phyloP scores from a whole-genome alignment of 2,797 vertebrate species.

The Platalea minor region DNA sequence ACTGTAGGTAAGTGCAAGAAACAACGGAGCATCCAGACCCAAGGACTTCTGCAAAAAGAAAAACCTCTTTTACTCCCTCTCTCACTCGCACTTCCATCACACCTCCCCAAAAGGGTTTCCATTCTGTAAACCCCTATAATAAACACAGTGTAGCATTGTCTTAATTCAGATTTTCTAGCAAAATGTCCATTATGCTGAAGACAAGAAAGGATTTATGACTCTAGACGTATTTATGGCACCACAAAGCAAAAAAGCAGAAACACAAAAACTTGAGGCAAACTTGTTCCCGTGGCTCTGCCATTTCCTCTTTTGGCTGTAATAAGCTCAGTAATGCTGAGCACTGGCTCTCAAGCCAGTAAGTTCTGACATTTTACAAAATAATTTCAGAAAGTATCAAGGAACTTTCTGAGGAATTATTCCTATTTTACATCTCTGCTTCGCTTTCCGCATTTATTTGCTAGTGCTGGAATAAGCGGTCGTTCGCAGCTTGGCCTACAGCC shows the following conservation, averaged over 20 bases:
- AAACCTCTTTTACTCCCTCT: neutral
- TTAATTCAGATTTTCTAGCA: neutral
- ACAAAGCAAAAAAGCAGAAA: neutral
- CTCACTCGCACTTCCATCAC: rapidly evolving
- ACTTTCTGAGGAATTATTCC: neutral
- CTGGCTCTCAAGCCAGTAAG: neutral
- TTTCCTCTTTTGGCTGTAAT: neutral
- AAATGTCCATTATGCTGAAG: neutral
- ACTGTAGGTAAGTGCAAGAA: neutral
- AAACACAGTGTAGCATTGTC: neutral
- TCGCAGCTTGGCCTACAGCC: neutral
- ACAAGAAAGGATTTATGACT: neutral
- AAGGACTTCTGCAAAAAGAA: neutral
- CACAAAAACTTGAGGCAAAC: neutral
- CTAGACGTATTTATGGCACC: neutral
- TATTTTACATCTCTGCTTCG: neutral
- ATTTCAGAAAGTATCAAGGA: neutral
- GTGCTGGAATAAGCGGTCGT: neutral
- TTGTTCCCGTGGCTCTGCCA: neutral
- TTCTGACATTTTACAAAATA: neutral
- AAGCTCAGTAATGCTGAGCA: neutral
- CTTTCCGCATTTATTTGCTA: neutral
- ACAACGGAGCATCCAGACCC: neutral
- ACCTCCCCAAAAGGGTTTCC: neutral
- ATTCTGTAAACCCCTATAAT: neutral